phyloP scores from a whole-genome alignment of 2,888 invertebrate species.

The Oscheius sp. region DNA sequence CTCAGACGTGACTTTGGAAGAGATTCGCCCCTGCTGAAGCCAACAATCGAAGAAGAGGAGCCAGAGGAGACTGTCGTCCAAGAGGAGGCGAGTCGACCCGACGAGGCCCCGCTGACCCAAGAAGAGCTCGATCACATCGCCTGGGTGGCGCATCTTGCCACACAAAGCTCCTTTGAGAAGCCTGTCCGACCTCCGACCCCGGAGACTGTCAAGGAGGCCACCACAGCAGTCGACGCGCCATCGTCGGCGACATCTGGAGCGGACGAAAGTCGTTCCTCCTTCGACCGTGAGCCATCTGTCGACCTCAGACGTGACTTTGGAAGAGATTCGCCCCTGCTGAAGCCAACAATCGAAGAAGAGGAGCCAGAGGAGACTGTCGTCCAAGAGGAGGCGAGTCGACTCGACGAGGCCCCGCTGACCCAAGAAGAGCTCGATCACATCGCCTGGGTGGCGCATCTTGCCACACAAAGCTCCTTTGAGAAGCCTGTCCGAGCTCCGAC shows the following conservation, averaged over 20 bases:
- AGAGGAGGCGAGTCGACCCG: too few species aligned
- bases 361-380: background rate
- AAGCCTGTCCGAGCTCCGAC: background rate
- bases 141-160: constrained; percentile 43
- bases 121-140: constrained; percentile 55
- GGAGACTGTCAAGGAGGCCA: background rate
- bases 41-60: constrained; percentile 7
- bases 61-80: background rate
- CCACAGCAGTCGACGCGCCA: background rate
- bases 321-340: constrained; percentile 24
- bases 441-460: constrained; percentile 43
- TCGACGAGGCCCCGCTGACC: constrained; percentile 15
- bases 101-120: constrained; percentile 35
- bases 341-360: constrained; percentile 19
- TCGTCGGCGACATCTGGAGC: constrained; percentile 42
- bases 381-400: background rate
- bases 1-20: constrained; percentile 18
- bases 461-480: constrained; percentile 51
- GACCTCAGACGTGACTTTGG: constrained; percentile 29
- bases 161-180: constrained; percentile 46
- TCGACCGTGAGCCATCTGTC: constrained; percentile 1
- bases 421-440: constrained; percentile 55
- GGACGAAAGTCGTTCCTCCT: constrained; percentile 31
- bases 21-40: constrained; percentile 25
- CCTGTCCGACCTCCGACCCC: background rate